These are phyloP conservation scores for Falcunculus frontatus DNA, from an alignment of 2,113 vertebrate species.

Conservation along the genomic window DNA sequence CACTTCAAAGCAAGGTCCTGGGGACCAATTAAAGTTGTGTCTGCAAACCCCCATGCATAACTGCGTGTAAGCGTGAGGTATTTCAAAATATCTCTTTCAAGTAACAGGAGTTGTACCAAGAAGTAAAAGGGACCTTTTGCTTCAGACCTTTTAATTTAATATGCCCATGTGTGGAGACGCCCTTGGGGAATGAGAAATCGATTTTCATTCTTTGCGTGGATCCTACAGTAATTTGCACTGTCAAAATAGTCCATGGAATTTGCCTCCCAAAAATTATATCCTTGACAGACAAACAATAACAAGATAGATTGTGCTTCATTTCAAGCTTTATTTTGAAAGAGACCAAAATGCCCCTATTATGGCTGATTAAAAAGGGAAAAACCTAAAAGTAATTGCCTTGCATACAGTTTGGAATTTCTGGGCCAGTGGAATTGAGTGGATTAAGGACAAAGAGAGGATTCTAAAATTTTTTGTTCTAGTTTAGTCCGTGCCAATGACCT, in stretches of 20 bases:
- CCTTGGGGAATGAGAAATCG: not conserved
- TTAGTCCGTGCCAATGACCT: not conserved
- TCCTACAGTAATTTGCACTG: not conserved
- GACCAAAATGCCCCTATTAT: not conserved
- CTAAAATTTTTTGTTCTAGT: not conserved
- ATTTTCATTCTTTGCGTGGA: slow-evolving; percentile 26
- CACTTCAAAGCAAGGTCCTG: slow-evolving; percentile 70
- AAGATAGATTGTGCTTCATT: not conserved
- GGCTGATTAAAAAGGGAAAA: not conserved
- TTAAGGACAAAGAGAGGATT: not conserved
- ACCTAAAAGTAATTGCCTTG: not conserved
- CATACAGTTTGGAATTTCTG: not conserved
- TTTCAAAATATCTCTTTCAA: slow-evolving; percentile 43
- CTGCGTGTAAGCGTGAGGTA: not conserved
- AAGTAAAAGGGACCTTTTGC: not conserved
- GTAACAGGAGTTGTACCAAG: not conserved
- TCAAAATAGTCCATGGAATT: not conserved
- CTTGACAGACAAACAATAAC: not conserved
- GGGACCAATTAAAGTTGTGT: slow-evolving; percentile 64
- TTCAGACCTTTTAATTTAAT: slow-evolving; percentile 1
- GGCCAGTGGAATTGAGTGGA: not conserved
- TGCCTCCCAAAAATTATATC: not conserved
- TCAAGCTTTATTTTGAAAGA: not conserved
- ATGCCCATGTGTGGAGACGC: not conserved
- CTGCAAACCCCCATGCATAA: slow-evolving; percentile 37